phyloP scores from a whole-genome alignment of 2,888 invertebrate species.

The Agrenia bidenticulata region DNA sequence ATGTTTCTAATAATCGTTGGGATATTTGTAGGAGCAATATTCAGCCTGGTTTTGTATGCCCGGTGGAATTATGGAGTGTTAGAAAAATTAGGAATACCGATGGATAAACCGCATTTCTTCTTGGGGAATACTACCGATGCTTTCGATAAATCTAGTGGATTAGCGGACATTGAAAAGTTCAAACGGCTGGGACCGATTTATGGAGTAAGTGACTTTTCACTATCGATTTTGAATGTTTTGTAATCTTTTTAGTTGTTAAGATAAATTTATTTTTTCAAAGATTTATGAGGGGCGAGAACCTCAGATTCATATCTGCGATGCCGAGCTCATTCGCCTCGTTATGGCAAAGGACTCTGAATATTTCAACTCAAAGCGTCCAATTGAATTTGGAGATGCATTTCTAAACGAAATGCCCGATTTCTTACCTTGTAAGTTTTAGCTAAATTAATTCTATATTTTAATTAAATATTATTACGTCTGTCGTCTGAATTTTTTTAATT shows the following conservation, averaged over 20 bases:
- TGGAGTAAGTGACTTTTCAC: too few relatives aligned
- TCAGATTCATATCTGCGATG: slow-evolving; percentile 31
- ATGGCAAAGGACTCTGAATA: slow-evolving; percentile 37
- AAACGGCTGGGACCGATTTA: slow-evolving; percentile 44
- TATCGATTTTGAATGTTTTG: slow-evolving; percentile 1
- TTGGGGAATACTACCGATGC: slow-evolving; percentile 39
- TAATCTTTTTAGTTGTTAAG: not conserved
- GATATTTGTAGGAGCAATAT: not conserved
- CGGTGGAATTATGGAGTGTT: slow-evolving; percentile 32
- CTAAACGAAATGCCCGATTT: slow-evolving; percentile 46
- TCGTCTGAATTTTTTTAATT: not conserved
- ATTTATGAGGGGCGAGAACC: slow-evolving; percentile 43
- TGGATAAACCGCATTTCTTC: slow-evolving; percentile 37
- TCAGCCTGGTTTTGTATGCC: slow-evolving; percentile 20
- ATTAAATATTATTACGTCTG: not conserved
- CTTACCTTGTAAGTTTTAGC: slow-evolving; percentile 21
- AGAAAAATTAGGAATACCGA: slow-evolving; percentile 40
- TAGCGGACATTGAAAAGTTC: slow-evolving; percentile 40
- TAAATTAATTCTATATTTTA: not conserved
- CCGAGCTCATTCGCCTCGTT: slow-evolving; percentile 37
- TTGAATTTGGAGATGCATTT: slow-evolving; percentile 38
- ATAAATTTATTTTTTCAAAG: slow-evolving; percentile 14
- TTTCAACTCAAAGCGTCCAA: slow-evolving; percentile 29
- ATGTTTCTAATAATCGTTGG: too few relatives aligned
- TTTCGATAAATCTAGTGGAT: slow-evolving; percentile 24